Evolutionary conservation across 2,888 invertebrate species (phyloP), one percentile per base, ranked within the genome.

Genomic region (Sialis fuliginosa): DNA sequence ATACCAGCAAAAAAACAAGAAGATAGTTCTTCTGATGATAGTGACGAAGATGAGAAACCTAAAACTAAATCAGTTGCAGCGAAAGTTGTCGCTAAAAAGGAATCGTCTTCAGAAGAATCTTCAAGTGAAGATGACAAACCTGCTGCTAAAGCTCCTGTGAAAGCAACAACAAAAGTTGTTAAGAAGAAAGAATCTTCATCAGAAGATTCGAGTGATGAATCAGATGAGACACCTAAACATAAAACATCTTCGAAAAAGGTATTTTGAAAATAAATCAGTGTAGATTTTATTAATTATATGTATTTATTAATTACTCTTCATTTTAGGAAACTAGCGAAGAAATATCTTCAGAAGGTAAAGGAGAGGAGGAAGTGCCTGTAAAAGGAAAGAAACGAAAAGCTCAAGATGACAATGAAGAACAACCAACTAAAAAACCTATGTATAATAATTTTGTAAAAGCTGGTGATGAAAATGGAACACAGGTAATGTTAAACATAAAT

Each of bases 371-470:
- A 12, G 12, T 50, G 46, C 34, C 52, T 50, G 31, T 48, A 52
- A 45, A 49, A 52, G 35, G 50, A 33, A 55, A 62, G n/a, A 70
- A 71, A 52, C 60, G 69, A 40, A 69, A 69, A 54, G 62, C 64
- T 9, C 58, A 57, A 33, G 55, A 58, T 33, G 55, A 55, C 32
- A 56, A 50, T 33, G 62, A 60, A 39, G 56, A 56, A 6, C 63
- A 62, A 33, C 64, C 67, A 48, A 63, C 68, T 6, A 74, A 74
- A 53, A 77, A 77, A 51, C 69, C 71, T 30, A 66, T 67, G 45
- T 83, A 83, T 59, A 71, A 56, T 51, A 85, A 85, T 57, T 85
- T 85, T 59, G 79, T 81, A 1, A 82, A 81, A 66, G 73, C 72
- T 7, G 68, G 65, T 48, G 63, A 60, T 41, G 62, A 61, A 41